These are phyloP conservation scores for Bellardia bayeri DNA, from an alignment of 2,888 invertebrate species.

Conservation along the genomic window DNA sequence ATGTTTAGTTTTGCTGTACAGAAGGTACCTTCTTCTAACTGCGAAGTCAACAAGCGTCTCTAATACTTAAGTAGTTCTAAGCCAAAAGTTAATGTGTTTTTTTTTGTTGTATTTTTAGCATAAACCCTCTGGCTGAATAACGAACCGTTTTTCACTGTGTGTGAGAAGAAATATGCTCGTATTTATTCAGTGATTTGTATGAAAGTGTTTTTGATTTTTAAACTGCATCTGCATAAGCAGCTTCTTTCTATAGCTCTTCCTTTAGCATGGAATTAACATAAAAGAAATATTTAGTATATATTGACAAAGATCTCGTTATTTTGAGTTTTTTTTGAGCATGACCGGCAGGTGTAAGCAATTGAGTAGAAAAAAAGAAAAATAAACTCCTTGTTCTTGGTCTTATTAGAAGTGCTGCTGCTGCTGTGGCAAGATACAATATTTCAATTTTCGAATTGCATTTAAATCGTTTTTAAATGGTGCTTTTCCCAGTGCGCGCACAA, in stretches of 20 bases:
- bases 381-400: not conserved
- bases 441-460: slow-evolving; percentile 60
- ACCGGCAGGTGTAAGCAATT: slow-evolving; percentile 67
- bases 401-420: slow-evolving; percentile 12
- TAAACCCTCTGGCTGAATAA: slow-evolving; percentile 1
- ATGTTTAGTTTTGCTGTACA: slow-evolving; percentile 1
- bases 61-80: slow-evolving; percentile 57
- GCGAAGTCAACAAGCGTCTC: slow-evolving; percentile 56
- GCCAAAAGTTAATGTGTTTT: slow-evolving; percentile 38
- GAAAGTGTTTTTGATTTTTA: slow-evolving; percentile 43
- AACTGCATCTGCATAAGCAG: slow-evolving; percentile 14
- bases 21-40: slow-evolving; percentile 38
- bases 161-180: slow-evolving; percentile 12
- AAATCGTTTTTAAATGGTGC: slow-evolving; percentile 55
- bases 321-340: slow-evolving; percentile 23
- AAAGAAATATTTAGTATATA: slow-evolving; percentile 38
- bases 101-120: not conserved
- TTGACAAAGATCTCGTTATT: slow-evolving; percentile 43
- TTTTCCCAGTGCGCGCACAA: slow-evolving; percentile 3
- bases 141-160: slow-evolving; percentile 29
- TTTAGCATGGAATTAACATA: slow-evolving; percentile 27
- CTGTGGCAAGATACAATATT: slow-evolving; percentile 20
- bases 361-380: not conserved
- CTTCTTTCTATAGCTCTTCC: slow-evolving; percentile 8
- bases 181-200: slow-evolving; percentile 28